Evolutionary conservation across 2,113 vertebrate genomes (phyloP), one percentile per base, ranked within the genome.

Genomic region (Cercopithecus mona): DNA sequence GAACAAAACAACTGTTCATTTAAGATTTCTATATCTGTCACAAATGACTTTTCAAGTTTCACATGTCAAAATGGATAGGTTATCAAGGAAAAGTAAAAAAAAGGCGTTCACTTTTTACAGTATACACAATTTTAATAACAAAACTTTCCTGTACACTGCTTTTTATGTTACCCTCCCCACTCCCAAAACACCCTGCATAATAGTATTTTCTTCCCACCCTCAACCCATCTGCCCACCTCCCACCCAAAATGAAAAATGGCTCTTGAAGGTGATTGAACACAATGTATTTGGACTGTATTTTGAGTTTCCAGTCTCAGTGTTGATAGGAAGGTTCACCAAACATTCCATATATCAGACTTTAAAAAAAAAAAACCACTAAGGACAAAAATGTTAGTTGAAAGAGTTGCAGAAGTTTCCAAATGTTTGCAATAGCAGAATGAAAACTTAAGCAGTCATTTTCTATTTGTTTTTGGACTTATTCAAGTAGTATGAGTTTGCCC

Each of bases 41-140:
- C 94, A 93, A 97, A 81, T 88, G 52, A 22, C 35, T 96, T 85
- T 96, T 97, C 25, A 95, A 48, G 52, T 86, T 96, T 96, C 38
- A 91, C 43, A 23, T 80, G 50, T 94, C 82, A 96, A 20, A 92
- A 94, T 61, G 73, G 82, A 73, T 85, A 85, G 45, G 30, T 96
- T 96, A 88, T 66, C 70, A 85, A 78, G 78, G 55, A 85, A 96
- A 93, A 92, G 45, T 76, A 3, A 75, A 75, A 75, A 96, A 98
- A 98, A 99, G 97, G 90, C 98, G 95, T 98, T 94, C 98, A 59
- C 85, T 96, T 98, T 97, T 99, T 98, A 98, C 96, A 98, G 93
- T 99, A 99, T 98, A 98, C 98, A 99, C 98, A 98, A 76, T 98
- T 99, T 99, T 99, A 99, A 99, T 99, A 98, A 98, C 98, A 98